Evolutionary conservation across 2,888 invertebrate genomes (phyloP).

Genomic region (Syrista parreyssii): DNA sequence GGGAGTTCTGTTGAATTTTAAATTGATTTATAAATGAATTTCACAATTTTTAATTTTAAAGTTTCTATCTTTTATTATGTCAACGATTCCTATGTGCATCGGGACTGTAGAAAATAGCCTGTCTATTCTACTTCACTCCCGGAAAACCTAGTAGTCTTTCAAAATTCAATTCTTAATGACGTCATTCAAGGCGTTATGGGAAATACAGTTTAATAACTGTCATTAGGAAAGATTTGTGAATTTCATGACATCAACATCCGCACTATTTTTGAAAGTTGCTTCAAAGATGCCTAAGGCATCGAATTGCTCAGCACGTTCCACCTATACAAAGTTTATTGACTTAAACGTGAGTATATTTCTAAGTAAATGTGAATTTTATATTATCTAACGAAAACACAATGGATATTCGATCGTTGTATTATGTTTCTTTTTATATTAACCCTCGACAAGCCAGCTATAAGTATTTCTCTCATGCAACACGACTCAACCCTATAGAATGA

Average conservation of each 20-base stretch:
- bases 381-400: not conserved
- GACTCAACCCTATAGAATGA: no score
- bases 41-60: not conserved
- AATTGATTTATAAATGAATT: no score
- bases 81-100: not conserved
- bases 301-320: not conserved
- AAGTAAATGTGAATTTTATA: not conserved
- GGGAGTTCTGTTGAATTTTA: no score
- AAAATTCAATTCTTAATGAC: not conserved
- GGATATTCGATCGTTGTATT: not conserved
- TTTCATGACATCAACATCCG: not conserved
- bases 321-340: not conserved
- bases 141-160: not conserved
- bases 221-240: not conserved
- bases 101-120: not conserved
- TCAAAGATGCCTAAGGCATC: not conserved
- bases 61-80: not conserved
- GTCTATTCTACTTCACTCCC: no score
- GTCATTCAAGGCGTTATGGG: not conserved
- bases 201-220: not conserved
- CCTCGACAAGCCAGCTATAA: no score
- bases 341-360: not conserved
- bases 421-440: not conserved
- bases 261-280: not conserved
- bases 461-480: no score